phyloP scores from a whole-genome alignment of 2,113 vertebrate genomes.

The Saccopteryx bilineata region DNA sequence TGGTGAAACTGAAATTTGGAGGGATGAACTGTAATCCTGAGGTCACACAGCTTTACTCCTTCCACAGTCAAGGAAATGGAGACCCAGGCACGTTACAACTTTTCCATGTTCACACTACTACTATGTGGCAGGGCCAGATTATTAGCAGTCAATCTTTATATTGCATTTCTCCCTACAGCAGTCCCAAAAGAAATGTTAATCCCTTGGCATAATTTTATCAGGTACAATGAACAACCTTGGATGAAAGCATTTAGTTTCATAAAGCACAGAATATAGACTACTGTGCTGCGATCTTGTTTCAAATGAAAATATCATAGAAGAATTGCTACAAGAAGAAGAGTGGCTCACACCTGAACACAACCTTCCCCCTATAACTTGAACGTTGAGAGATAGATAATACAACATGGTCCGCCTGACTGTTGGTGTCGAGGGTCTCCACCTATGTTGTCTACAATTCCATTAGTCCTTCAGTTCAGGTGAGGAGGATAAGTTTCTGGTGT shows the following conservation, averaged over 20 bases:
- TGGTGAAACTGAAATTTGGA: not conserved
- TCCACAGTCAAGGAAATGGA: not conserved
- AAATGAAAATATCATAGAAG: not conserved
- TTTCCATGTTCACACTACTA: not conserved
- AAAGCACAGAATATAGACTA: not conserved
- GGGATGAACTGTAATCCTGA: not conserved
- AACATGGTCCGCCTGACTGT: rapidly evolving
- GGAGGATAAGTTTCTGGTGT: not conserved
- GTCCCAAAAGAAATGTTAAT: not conserved
- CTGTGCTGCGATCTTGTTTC: not conserved
- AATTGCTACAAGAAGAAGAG: not conserved
- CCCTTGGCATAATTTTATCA: not conserved
- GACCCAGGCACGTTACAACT: not conserved
- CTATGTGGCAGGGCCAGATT: not conserved
- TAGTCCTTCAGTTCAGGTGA: not conserved
- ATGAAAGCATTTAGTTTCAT: not conserved
- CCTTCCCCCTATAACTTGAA: not conserved
- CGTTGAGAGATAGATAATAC: not conserved
- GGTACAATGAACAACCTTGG: not conserved
- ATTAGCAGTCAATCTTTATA: not conserved
- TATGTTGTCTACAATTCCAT: not conserved
- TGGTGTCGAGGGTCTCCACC: not conserved
- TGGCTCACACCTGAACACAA: not conserved
- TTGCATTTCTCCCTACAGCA: not conserved
- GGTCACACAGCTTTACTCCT: not conserved